Evolutionary conservation across 2,113 vertebrate genomes (phyloP).

Genomic region (Rhinopithecus roxellana): DNA sequence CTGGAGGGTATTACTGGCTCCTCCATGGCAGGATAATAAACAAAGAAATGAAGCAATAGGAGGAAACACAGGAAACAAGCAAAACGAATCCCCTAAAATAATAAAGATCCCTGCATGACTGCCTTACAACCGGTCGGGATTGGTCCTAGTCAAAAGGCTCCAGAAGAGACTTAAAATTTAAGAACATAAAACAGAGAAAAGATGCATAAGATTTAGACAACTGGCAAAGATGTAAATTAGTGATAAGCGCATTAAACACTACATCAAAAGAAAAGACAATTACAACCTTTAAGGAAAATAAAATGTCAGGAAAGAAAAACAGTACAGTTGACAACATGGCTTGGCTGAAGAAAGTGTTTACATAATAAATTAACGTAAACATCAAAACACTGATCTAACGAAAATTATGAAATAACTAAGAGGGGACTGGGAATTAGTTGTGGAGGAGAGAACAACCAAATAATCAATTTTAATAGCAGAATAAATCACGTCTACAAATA

Average conservation of each 20-base stretch:
- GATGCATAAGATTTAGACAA: neutral
- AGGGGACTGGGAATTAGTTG: neutral
- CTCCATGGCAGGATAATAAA: neutral
- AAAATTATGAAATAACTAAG: neutral
- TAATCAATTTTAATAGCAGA: constrained; percentile 8
- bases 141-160: neutral
- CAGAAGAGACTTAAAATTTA: neutral
- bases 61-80: neutral
- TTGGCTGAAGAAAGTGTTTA: neutral
- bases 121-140: neutral
- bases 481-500: neutral
- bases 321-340: neutral
- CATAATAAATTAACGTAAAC: neutral
- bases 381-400: neutral
- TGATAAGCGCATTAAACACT: neutral
- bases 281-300: neutral
- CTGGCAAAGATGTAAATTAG: neutral
- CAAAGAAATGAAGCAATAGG: neutral
- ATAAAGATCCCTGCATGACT: neutral
- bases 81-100: neutral
- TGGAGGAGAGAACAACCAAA: neutral
- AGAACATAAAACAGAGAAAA: neutral
- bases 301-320: neutral
- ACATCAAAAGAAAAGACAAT: neutral
- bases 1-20: neutral